Conservation (phyloP, 2,888 invertebrate genomes). For the Fissipunctia ypsillon region DNA sequence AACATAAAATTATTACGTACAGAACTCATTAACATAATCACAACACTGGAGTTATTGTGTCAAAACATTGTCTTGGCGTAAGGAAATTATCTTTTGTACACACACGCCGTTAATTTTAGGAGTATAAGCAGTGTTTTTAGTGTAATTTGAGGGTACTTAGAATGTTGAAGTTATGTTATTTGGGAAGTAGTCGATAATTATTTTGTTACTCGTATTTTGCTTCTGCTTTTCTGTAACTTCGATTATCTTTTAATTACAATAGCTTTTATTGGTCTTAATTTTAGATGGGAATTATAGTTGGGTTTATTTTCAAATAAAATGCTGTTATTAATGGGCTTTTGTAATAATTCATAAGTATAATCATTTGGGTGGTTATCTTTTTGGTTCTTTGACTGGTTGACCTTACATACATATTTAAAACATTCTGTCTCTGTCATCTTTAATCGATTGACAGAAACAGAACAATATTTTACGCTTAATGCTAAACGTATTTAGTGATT, state of each 20-base stretch:
- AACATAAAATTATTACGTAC: slow-evolving; percentile 61
- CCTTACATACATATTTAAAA: neutral
- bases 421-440: neutral
- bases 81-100: slow-evolving; percentile 61
- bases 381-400: neutral
- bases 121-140: slow-evolving; percentile 18
- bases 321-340: neutral
- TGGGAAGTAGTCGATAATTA: slow-evolving; percentile 20
- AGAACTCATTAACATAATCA: slow-evolving; percentile 65
- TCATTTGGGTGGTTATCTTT: neutral
- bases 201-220: slow-evolving; percentile 1
- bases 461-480: too few relatives aligned
- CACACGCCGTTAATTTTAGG: slow-evolving; percentile 26
- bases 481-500: too few relatives aligned
- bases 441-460: neutral
- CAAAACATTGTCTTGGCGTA: slow-evolving; percentile 60
- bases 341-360: neutral
- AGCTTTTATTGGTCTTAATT: neutral
- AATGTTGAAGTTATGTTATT: slow-evolving; percentile 12
- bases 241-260: neutral
- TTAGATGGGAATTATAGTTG: neutral
- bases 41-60: slow-evolving; percentile 62
- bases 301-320: neutral
- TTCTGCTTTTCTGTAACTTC: neutral
- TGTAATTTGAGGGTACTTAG: slow-evolving; percentile 17